Base-by-base conservation (phyloP, 2,797 vertebrate genomes). In the Hirundo rustica region DNA sequence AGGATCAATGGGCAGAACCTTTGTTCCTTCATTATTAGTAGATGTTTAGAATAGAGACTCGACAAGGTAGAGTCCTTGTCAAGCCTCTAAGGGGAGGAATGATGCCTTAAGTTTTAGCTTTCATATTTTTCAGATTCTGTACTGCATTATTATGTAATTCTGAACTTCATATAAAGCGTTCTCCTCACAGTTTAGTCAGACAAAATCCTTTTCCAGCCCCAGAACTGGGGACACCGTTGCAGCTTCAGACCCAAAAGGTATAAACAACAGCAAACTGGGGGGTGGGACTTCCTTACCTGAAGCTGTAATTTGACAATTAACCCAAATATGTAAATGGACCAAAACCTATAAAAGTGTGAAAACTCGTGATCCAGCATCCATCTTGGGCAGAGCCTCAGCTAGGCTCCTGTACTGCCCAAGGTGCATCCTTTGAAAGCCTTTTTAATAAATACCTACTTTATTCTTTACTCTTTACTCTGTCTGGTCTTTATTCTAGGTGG, bases 361-460 rank as follows among this genome's bases (percentile, higher is more conserved):
- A 45, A 72, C 6, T 34, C 0, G 0, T 45, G 53, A 45, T 8
- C 10, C 14, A 13, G 23, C 8, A 8, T 72, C 40, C 25, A 44
- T 55, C 25, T 21, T 17, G 53, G 32, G 18, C 13, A 14, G 22
- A 22, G 32, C 32, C 40, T 22, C 2, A 8, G 53, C 32, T 5
- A 4, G 40, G 40, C 25, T 73, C 70, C 21, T 73, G 32, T 21
- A 29, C 19, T 45, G 25, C 32, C 32, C 32, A 29, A 17, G 53
- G 6, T 22, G 25, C 29, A 45, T 10, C 32, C 53, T 57, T 22
- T 73, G 32, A 34, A 29, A 25, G 11, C 32, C 42, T 57, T 55
- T 72, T 34, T 10, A 45, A 45, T 57, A 45, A 57, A 73, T 34
- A 17, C 25, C 32, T 72, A 22, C 32, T 45, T 72, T 17, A 45